Evolutionary conservation across 2,888 invertebrate species (phyloP).

Genomic region (Diachrysia chrysitis): DNA sequence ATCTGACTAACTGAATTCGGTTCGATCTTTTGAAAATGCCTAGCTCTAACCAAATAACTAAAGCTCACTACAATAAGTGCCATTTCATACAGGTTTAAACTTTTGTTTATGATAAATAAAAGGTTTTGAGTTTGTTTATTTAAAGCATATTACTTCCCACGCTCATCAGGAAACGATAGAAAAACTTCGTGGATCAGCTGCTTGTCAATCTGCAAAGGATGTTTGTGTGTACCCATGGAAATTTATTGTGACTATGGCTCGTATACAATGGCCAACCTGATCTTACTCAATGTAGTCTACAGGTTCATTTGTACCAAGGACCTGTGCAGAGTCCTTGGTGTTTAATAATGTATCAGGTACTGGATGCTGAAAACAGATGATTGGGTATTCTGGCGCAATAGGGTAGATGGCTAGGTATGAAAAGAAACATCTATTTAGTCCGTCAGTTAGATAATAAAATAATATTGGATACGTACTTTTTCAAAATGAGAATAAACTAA

Average conservation of each 20-base stretch:
- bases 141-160: slow-evolving; percentile 33
- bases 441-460: too few species aligned
- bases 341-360: too few species aligned
- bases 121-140: slow-evolving; percentile 2
- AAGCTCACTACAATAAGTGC: background rate
- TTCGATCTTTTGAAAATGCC: background rate
- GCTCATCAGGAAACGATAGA: slow-evolving; percentile 45
- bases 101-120: background rate
- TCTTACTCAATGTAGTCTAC: background rate
- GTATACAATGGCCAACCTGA: background rate
- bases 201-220: slow-evolving; percentile 38
- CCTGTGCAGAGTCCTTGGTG: background rate
- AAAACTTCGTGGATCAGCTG: slow-evolving; percentile 46
- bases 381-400: too few species aligned
- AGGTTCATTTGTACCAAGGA: background rate
- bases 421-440: too few species aligned
- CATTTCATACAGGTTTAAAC: background rate
- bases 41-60: background rate
- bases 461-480: too few species aligned
- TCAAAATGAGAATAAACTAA: too few species aligned
- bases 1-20: too few species aligned
- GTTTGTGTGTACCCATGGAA: slow-evolving; percentile 32
- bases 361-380: too few species aligned
- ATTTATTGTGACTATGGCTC: slow-evolving; percentile 12
- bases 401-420: too few species aligned